Evolutionary conservation across 2,888 invertebrate species (phyloP).

Genomic region (Rhaphigaster nebulosa): DNA sequence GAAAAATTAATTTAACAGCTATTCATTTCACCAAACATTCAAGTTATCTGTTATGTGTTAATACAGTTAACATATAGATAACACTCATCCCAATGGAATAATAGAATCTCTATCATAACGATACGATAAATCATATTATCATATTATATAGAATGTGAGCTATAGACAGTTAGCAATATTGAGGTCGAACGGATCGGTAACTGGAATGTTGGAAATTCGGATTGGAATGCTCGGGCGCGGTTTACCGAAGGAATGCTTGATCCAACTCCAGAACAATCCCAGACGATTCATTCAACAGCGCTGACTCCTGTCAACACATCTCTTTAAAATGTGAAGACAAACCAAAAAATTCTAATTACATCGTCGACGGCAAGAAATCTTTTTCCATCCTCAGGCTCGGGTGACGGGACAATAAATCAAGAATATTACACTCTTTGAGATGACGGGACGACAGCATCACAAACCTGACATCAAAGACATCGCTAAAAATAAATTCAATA

Average conservation of each 20-base stretch:
- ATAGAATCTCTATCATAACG: background rate
- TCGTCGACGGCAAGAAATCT: background rate
- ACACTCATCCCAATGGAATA: background rate
- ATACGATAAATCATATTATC: background rate
- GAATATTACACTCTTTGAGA: background rate
- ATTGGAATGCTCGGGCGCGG: slow-evolving; percentile 16
- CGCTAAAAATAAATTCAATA: slow-evolving; percentile 2
- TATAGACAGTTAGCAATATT: slow-evolving; percentile 23
- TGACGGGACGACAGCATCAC: background rate
- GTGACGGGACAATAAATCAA: slow-evolving; percentile 5
- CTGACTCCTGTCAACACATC: background rate
- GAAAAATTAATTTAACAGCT: too few relatives aligned
- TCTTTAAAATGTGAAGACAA: background rate
- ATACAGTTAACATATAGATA: background rate
- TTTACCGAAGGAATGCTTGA: slow-evolving; percentile 37
- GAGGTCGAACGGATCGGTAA: slow-evolving; percentile 17
- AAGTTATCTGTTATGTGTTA: too few relatives aligned
- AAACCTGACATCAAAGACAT: background rate
- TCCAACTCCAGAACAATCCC: background rate
- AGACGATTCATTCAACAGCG: background rate
- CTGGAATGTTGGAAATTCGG: slow-evolving; percentile 37
- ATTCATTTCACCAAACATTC: too few relatives aligned
- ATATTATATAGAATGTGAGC: background rate
- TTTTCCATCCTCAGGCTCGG: background rate
- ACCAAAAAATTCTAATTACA: background rate